Base-by-base conservation (phyloP, 2,888 invertebrate genomes). In the Eristalis tenax region DNA sequence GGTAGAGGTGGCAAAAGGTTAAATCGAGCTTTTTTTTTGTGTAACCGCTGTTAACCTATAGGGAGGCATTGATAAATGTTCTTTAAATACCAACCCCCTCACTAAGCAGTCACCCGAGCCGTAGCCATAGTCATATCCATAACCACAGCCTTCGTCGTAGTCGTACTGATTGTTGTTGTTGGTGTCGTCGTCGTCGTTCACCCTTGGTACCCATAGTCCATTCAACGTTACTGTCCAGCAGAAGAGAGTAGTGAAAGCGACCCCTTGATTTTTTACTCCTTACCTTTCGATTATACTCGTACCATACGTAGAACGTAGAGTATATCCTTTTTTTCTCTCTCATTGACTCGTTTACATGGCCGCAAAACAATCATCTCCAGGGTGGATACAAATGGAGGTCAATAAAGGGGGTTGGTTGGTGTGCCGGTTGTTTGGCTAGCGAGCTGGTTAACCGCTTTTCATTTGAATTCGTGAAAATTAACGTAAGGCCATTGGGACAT, bases 1-100 rank as follows among this genome's bases (percentile, higher is more conserved):
- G 74, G 78, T 83, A 71, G 76, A 87, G 87, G 87, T 87, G 87
- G 87, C 79, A 87, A 87, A 87, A 87, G 87, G 87, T 87, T 87
- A 87, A 87, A 87, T 87, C 76, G 87, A 87, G 87, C 87, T 83
- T 87, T 87, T 87, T 87, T 79, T 76, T 87, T 87, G 57, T 86
- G 59, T 73, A 83, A 87, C 87, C 83, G 79, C 87, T 76, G 83
- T 80, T 80, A 87, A 87, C 87, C 87, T 87, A 87, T 87, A 87
- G 87, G 87, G 87, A 87, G 83, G 83, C 87, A 87, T 87, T 87
- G 87, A 87, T 87, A 87, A 87, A 87, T 87, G 87, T 83, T 87
- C 87, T 87, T 87, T 87, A 83, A 83, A 87, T 87, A 87, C 83
- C 87, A 87, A 83, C 83, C 87, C 85, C 83, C 50, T 76, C 68